These are phyloP conservation scores for Actias luna DNA, from an alignment of 2,888 invertebrate genomes.

Conservation along the genomic window DNA sequence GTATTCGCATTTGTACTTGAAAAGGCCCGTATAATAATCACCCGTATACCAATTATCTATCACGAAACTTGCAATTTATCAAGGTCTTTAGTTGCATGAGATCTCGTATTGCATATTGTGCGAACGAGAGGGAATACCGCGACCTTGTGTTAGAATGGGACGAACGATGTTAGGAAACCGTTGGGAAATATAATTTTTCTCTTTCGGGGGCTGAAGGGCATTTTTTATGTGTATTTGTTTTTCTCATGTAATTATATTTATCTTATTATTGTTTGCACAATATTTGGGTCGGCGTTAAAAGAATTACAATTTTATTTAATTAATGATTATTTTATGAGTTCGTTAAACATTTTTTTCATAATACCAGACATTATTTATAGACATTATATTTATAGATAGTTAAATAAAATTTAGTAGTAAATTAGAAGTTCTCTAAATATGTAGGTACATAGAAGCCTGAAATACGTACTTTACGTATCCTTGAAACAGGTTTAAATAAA, in stretches of 20 bases:
- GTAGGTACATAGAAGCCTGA: neutral
- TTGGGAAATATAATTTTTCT: slow-evolving; percentile 79
- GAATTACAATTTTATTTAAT: slow-evolving; percentile 38
- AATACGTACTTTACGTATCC: neutral
- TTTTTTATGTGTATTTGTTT: slow-evolving; percentile 70
- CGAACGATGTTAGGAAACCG: slow-evolving; percentile 71
- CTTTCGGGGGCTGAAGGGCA: slow-evolving; percentile 75
- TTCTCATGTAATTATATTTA: slow-evolving; percentile 34
- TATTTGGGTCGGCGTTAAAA: slow-evolving; percentile 63
- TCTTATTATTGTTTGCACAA: slow-evolving; percentile 51
- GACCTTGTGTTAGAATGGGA: slow-evolving; percentile 72
- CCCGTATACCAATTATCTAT: slow-evolving; percentile 79
- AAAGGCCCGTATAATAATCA: slow-evolving; percentile 62
- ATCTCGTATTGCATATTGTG: slow-evolving; percentile 77
- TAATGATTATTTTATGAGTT: slow-evolving; percentile 17
- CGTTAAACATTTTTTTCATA: neutral
- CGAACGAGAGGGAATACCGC: slow-evolving; percentile 59
- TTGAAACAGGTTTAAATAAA: neutral
- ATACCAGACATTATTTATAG: neutral
- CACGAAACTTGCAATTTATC: slow-evolving; percentile 80
- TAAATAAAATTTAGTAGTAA: neutral
- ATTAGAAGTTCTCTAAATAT: neutral
- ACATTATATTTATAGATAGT: neutral
- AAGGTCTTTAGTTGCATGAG: slow-evolving; percentile 79
- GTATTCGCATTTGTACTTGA: slow-evolving; percentile 43